phyloP scores from a whole-genome alignment of 2,888 invertebrate species.

The Tipula vernalis region DNA sequence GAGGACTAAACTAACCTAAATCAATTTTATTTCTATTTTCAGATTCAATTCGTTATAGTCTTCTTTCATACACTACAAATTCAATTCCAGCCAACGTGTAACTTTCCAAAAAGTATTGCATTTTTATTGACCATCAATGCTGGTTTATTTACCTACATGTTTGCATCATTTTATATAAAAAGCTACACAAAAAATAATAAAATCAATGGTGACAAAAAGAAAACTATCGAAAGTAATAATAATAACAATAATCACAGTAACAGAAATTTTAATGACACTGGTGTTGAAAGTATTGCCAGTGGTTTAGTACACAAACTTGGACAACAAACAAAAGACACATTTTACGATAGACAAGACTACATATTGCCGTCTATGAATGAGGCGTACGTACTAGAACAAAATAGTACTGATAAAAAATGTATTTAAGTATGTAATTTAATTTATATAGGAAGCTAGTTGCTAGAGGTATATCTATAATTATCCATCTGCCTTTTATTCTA shows the following conservation, averaged over 20 bases:
- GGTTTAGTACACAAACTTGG: background rate
- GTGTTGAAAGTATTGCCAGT: background rate
- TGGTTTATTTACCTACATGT: slow-evolving; percentile 61
- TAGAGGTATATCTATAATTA: background rate
- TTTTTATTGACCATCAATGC: slow-evolving; percentile 55
- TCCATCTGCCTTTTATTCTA: no score
- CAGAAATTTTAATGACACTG: background rate
- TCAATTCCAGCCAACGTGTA: slow-evolving; percentile 52
- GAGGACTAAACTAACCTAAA: background rate
- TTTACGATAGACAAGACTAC: background rate
- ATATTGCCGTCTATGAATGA: background rate
- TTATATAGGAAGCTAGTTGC: background rate
- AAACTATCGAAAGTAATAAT: background rate
- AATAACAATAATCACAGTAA: slow-evolving; percentile 9
- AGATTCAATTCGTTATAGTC: slow-evolving; percentile 65
- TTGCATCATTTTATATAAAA: slow-evolving; percentile 59
- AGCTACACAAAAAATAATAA: slow-evolving; percentile 37
- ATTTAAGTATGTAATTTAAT: background rate
- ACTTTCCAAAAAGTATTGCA: slow-evolving; percentile 56
- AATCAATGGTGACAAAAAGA: background rate
- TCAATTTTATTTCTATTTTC: slow-evolving; percentile 22
- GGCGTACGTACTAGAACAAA: background rate
- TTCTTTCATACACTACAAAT: slow-evolving; percentile 55
- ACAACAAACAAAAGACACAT: background rate
- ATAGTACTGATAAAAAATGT: background rate